Evolutionary conservation across 1,140 invertebrate genomes (phyloP).

Genomic region (Armadillidium nasatum): DNA sequence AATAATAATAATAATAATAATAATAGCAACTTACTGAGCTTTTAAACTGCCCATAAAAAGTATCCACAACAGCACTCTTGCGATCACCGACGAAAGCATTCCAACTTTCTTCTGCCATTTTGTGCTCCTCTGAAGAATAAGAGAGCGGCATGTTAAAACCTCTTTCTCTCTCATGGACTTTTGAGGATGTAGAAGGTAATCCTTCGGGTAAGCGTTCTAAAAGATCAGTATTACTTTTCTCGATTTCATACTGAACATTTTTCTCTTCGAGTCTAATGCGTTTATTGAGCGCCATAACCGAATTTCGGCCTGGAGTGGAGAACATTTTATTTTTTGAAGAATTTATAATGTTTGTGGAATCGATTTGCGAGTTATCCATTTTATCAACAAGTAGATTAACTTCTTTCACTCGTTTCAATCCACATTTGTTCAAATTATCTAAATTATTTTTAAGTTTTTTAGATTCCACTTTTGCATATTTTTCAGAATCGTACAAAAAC

Average conservation of each 20-base stretch:
- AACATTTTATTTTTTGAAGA: not conserved
- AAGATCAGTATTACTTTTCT: constrained; percentile 33
- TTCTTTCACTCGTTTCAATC: constrained; percentile 37
- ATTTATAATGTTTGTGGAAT: not conserved
- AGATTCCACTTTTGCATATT: constrained; percentile 56
- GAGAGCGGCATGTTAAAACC: not conserved
- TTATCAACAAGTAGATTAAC: constrained; percentile 35
- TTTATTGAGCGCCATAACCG: constrained; percentile 27
- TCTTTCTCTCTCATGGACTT: not conserved
- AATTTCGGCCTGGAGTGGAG: not conserved
- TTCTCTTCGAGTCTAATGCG: constrained; percentile 42
- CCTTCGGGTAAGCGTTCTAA: not conserved
- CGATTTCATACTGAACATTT: constrained; percentile 41
- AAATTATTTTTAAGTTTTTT: constrained; percentile 38
- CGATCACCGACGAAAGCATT: constrained; percentile 59
- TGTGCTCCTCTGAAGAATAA: constrained; percentile 47
- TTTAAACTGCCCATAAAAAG: constrained; percentile 68
- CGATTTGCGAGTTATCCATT: constrained; percentile 19
- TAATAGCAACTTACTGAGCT: constrained; percentile 56
- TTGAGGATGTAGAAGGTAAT: not conserved
- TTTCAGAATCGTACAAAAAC: constrained; percentile 60
- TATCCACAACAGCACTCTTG: constrained; percentile 63
- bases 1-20: not conserved
- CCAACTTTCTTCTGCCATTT: constrained; percentile 61
- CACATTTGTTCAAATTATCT: constrained; percentile 39